Conservation (phyloP, 2,888 invertebrate genomes). For the Amblyjoppa proteus region DNA sequence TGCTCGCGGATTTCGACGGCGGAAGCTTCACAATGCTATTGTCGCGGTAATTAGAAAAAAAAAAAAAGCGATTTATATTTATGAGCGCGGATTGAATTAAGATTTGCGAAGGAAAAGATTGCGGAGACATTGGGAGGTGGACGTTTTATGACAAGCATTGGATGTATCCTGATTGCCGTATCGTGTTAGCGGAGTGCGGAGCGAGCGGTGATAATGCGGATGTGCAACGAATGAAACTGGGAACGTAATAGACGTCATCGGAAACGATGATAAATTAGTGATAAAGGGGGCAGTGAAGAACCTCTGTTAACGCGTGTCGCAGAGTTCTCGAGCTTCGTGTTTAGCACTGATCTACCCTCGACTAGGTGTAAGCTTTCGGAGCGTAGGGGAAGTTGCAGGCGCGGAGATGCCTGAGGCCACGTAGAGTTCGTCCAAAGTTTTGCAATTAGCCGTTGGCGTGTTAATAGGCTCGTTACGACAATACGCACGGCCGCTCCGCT, state of each 20-base stretch:
- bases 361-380: not conserved
- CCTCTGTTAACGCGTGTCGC: constrained; percentile 40
- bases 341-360: constrained; percentile 24
- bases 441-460: constrained; percentile 57
- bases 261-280: constrained; percentile 65
- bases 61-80: constrained; percentile 82
- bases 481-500: constrained; percentile 7
- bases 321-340: constrained; percentile 6
- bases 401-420: constrained; percentile 26
- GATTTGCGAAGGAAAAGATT: constrained; percentile 42
- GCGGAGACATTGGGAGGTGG: constrained; percentile 9
- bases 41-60: constrained; percentile 78
- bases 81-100: constrained; percentile 74
- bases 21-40: constrained; percentile 50
- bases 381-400: not conserved
- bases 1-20: constrained; percentile 53
- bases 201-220: not conserved
- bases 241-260: constrained; percentile 17
- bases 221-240: not conserved
- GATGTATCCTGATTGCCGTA: not conserved
- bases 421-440: constrained; percentile 59
- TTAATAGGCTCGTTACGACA: constrained; percentile 54
- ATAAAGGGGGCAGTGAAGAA: constrained; percentile 50
- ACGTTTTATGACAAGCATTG: not conserved
- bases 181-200: not conserved